Evolutionary conservation across 2,113 vertebrate species (phyloP), one percentile per base, ranked within the genome.

Genomic region (Dromaius novaehollandiae): DNA sequence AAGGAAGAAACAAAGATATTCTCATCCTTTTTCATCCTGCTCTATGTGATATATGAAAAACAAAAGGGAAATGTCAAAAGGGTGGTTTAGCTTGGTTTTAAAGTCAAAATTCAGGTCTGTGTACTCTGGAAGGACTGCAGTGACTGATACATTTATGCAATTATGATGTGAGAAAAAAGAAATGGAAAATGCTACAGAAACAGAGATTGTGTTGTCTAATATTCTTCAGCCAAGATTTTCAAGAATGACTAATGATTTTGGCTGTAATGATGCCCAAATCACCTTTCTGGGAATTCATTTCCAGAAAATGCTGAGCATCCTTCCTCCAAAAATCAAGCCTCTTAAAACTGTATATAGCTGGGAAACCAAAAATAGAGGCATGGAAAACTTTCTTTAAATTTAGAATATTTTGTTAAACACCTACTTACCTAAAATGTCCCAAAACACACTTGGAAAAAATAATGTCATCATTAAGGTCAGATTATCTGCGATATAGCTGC

Each of bases 201-300:
- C 4, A 82, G 80, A 73, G n/a, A 90, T 69, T 86, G 30, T 61
- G 70, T 82, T 91, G 34, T n/a, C 61, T 79, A 36, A 51, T 51
- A 28, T 69, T 60, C 66, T 82, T 92, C 74, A 82, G 73, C 51
- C 84, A 97, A 86, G 75, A 80, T 89, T 88, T 96, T 89, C 70
- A 89, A 58, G 70, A 88, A 87, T 91, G 53, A 86, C 58, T 85
- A 77, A 91, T 66, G 66, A 86, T 87, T 87, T 95, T 92, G 91
- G 87, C 63, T 94, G 79, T 92, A 77, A 74, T 3, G 1, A 25
- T 82, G 70, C 63, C 53, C 91, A n/a, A 88, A 89, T 88, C 7
- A 25, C 60, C 63, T 78, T n/a, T 51, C 30, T 58, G n/a, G 46
- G 46, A 73, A 81, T 46, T 91, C 34, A 70, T 77, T 85, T 91